Evolutionary conservation across 2,888 invertebrate species (phyloP).

Genomic region (Drosophila heteroneura): DNA sequence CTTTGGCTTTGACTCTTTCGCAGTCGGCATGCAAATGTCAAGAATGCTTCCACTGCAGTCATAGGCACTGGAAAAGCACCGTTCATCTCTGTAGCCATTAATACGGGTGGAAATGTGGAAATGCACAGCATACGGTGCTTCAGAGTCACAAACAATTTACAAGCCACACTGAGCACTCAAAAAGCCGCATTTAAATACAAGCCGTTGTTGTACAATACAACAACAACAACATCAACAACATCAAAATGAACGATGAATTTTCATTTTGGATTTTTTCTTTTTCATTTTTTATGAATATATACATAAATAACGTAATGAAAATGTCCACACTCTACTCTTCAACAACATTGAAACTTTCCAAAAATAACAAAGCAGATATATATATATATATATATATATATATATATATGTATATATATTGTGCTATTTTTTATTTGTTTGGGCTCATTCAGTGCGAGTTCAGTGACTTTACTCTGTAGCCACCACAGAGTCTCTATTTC

Average conservation of each 20-base stretch:
- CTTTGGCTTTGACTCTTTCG: conserved; percentile 55
- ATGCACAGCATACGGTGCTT: conserved; percentile 53
- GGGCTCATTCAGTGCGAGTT: conserved; percentile 23
- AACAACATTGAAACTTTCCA: conserved; percentile 50
- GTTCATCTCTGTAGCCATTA: background rate
- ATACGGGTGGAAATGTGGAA: conserved; percentile 12
- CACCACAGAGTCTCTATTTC: background rate
- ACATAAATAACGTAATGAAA: conserved; percentile 30
- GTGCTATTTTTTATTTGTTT: conserved; percentile 10
- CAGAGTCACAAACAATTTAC: conserved; percentile 74
- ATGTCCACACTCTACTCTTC: conserved; percentile 29
- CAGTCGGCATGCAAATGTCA: conserved; percentile 58
- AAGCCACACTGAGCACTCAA: conserved; percentile 77
- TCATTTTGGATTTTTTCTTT: conserved; percentile 37
- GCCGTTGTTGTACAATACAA: conserved; percentile 53
- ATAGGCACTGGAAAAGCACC: conserved; percentile 8
- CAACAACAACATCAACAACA: background rate
- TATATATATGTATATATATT: conserved; percentile 2
- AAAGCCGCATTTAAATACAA: conserved; percentile 74
- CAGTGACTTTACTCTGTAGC: conserved; percentile 38
- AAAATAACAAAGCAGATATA: conserved; percentile 17
- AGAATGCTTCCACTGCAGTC: conserved; percentile 26
- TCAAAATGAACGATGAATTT: conserved; percentile 20
- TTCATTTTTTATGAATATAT: conserved; percentile 36
- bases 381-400: background rate